Evolutionary conservation across 2,797 vertebrate species (phyloP).

Genomic region (Esox lucius): DNA sequence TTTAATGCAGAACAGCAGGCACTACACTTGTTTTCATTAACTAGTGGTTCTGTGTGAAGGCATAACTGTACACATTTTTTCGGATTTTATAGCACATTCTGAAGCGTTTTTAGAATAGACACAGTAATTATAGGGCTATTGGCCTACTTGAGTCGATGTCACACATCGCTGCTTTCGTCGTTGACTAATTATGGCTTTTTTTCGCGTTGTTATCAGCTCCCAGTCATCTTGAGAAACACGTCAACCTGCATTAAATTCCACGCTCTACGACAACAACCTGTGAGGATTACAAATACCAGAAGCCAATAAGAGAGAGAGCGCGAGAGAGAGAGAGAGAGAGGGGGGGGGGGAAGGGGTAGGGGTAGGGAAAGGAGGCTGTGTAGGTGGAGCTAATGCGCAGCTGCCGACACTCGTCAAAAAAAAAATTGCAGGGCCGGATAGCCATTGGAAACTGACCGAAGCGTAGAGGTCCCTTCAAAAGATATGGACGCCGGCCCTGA

Average conservation of each 20-base stretch:
- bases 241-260: neutral
- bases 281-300: slow-evolving; percentile 34
- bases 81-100: neutral
- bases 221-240: neutral
- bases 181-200: neutral
- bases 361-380: neutral
- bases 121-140: neutral
- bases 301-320: slow-evolving; percentile 29
- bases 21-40: neutral
- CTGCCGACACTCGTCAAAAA: slow-evolving; percentile 60
- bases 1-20: neutral
- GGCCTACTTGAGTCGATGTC: neutral
- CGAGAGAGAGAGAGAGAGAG: slow-evolving; percentile 10
- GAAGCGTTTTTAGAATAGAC: neutral
- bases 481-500: neutral
- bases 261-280: neutral
- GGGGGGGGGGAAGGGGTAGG: neutral
- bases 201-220: neutral
- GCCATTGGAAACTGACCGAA: slow-evolving; percentile 25
- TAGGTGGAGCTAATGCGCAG: slow-evolving; percentile 40
- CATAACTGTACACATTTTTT: neutral
- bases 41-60: neutral
- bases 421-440: slow-evolving; percentile 28
- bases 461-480: slow-evolving; percentile 2
- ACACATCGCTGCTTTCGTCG: neutral